These are phyloP conservation scores for Dolichopus griseipennis DNA, from an alignment of 2,888 invertebrate species.

Conservation along the genomic window DNA sequence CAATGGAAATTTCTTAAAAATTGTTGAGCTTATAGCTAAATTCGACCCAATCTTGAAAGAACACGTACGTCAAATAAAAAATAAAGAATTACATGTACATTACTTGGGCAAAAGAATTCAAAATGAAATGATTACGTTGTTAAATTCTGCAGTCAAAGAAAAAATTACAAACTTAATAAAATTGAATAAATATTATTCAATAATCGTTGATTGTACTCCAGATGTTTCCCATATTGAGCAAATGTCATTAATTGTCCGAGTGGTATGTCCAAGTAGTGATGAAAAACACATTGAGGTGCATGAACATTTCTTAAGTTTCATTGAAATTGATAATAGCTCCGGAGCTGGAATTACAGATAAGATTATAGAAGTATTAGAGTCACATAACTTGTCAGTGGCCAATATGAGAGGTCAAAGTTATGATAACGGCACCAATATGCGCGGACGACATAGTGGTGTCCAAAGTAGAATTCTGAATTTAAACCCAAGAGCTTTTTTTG, in stretches of 20 bases:
- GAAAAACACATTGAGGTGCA: slow-evolving; percentile 8
- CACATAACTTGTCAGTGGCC: slow-evolving; percentile 7
- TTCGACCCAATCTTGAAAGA: slow-evolving; percentile 11
- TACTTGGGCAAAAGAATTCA: slow-evolving; percentile 14
- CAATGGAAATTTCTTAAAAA: slow-evolving; percentile 11
- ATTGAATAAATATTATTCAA: slow-evolving; percentile 15
- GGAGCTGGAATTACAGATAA: slow-evolving; percentile 11
- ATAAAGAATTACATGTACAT: slow-evolving; percentile 8
- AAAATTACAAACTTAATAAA: slow-evolving; percentile 14
- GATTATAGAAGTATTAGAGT: slow-evolving; percentile 8
- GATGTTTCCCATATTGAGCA: slow-evolving; percentile 13
- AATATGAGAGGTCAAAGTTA: slow-evolving; percentile 13
- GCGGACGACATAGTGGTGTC: slow-evolving; percentile 13
- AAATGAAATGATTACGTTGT: slow-evolving; percentile 14
- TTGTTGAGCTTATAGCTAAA: slow-evolving; percentile 7
- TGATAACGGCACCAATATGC: slow-evolving; percentile 14
- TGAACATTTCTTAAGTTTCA: slow-evolving; percentile 2
- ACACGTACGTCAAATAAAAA: slow-evolving; percentile 9
- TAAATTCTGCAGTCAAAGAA: slow-evolving; percentile 11
- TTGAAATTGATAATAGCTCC: slow-evolving; percentile 10
- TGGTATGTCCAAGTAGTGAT: slow-evolving; percentile 11
- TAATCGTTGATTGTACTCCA: slow-evolving; percentile 14
- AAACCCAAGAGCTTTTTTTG: slow-evolving; percentile 15
- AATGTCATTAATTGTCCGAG: slow-evolving; percentile 12
- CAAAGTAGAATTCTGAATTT: slow-evolving; percentile 12